Conservation (phyloP, 2,797 vertebrate species). For the Onychomys torridus region DNA sequence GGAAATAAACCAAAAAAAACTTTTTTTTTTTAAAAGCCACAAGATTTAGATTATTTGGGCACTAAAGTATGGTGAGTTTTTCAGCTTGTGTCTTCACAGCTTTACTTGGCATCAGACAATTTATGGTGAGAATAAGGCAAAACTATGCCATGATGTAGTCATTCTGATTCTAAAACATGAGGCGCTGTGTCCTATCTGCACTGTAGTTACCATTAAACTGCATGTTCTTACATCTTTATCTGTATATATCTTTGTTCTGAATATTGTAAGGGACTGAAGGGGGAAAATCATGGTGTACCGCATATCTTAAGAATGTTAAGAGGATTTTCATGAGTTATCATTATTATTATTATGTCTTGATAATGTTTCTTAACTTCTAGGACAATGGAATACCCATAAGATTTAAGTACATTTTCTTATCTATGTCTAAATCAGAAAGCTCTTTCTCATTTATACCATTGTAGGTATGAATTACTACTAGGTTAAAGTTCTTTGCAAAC, state of each 20-base stretch:
- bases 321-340: not conserved
- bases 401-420: not conserved
- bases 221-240: not conserved
- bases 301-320: not conserved
- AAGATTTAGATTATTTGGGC: constrained; percentile 75
- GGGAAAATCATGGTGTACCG: not conserved
- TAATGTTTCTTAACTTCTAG: not conserved
- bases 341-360: not conserved
- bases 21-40: too few species aligned
- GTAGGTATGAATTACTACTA: not conserved
- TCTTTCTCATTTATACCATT: not conserved
- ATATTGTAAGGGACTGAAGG: not conserved
- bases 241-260: not conserved
- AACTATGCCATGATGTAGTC: constrained; percentile 56
- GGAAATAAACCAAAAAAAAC: not conserved
- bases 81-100: constrained; percentile 57
- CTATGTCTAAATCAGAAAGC: not conserved
- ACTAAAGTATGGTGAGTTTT: constrained; percentile 66
- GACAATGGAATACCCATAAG: not conserved
- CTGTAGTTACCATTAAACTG: not conserved
- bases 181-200: not conserved
- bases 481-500: not conserved
- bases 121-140: constrained; percentile 73
- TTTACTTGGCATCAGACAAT: constrained; percentile 70
- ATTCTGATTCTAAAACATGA: constrained; percentile 47